These are phyloP conservation scores for Eupelmus urozonus DNA, from an alignment of 2,888 invertebrate genomes.

Conservation along the genomic window DNA sequence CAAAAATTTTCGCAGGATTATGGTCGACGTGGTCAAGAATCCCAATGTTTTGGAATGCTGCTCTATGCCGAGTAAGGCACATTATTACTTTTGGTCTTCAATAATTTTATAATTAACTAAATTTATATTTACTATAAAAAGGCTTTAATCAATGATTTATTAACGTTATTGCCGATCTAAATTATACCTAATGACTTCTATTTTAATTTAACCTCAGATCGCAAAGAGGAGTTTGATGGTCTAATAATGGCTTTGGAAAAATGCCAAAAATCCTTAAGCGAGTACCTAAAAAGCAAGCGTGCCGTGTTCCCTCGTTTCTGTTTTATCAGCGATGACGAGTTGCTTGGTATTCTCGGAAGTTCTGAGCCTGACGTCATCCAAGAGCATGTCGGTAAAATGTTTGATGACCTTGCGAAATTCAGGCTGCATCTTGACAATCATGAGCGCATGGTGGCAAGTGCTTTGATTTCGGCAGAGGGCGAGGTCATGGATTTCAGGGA, in stretches of 20 bases:
- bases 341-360: conserved; percentile 92
- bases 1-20: conserved; percentile 88
- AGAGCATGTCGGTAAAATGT: conserved; percentile 97
- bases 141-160: too few relatives aligned
- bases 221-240: conserved; percentile 86
- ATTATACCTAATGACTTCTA: too few relatives aligned
- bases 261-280: conserved; percentile 94
- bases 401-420: conserved; percentile 91
- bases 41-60: conserved; percentile 90
- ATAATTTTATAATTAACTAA: background rate
- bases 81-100: background rate
- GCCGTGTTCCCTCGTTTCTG: conserved; percentile 94
- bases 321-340: conserved; percentile 95
- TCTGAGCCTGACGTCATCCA: conserved; percentile 91
- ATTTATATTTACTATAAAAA: too few relatives aligned
- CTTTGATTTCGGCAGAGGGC: conserved; percentile 92
- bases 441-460: conserved; percentile 84
- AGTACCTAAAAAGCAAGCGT: conserved; percentile 92
- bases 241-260: conserved; percentile 88
- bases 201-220: conserved; percentile 77
- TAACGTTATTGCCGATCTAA: too few relatives aligned
- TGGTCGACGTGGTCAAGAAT: conserved; percentile 89
- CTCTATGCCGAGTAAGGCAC: conserved; percentile 77
- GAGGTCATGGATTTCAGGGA: conserved; percentile 91
- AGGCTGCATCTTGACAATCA: conserved; percentile 83